Evolutionary conservation across 92 coral and sea anemone species (phyloP).

Genomic region (Epizoanthus scotinus): DNA sequence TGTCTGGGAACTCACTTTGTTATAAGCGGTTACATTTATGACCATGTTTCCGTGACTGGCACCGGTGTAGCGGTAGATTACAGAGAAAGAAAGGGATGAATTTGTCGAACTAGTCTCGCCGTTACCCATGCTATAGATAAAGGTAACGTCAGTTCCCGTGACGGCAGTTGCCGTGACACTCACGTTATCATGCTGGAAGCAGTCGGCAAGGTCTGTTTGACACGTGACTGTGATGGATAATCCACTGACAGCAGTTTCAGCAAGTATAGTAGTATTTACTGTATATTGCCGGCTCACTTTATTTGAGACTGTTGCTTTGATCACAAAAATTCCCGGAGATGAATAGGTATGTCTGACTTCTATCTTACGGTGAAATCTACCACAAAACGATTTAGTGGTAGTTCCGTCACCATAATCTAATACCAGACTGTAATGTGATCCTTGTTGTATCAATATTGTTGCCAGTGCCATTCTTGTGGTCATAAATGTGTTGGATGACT

Average conservation of each 20-base stretch:
- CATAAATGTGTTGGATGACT: background rate
- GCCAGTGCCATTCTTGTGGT: background rate
- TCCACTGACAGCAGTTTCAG: background rate
- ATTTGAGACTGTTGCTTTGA: background rate
- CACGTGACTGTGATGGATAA: background rate
- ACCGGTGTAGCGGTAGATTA: constrained; percentile 9
- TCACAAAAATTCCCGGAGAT: background rate
- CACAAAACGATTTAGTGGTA: background rate
- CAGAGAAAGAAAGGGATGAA: background rate
- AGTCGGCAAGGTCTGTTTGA: background rate
- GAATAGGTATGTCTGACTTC: background rate
- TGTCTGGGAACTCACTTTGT: constrained; percentile 7
- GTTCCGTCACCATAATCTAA: constrained; percentile 16
- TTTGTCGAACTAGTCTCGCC: background rate
- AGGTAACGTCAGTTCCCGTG: constrained; percentile 5
- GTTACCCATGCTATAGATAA: background rate
- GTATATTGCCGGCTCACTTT: background rate
- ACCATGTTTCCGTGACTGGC: background rate
- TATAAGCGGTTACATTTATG: constrained; percentile 14
- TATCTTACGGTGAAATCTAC: background rate
- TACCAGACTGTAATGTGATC: constrained; percentile 12
- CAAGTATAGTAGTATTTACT: background rate
- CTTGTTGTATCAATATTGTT: constrained; percentile 10
- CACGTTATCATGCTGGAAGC: constrained; percentile 27
- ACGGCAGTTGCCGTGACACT: constrained; percentile 9